Conservation (phyloP, 2,797 vertebrate species). For the Anguilla megastoma region DNA sequence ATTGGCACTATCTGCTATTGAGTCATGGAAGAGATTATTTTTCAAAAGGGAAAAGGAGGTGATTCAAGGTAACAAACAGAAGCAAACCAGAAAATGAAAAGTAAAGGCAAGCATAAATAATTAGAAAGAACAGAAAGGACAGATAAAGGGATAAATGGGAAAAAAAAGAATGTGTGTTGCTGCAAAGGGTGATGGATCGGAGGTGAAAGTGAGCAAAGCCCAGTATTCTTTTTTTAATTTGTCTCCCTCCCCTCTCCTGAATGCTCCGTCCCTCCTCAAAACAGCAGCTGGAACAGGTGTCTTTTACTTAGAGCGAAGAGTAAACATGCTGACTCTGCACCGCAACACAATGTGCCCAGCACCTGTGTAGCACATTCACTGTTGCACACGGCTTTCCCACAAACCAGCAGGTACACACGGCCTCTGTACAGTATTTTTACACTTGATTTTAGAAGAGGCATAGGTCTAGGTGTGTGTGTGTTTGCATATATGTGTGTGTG, state of each 20-base stretch:
- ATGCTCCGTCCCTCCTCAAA: slow-evolving; percentile 62
- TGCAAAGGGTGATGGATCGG: slow-evolving; percentile 41
- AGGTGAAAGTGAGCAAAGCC: slow-evolving; percentile 54
- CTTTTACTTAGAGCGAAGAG: slow-evolving; percentile 66
- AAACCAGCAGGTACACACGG: background rate
- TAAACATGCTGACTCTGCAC: slow-evolving; percentile 53
- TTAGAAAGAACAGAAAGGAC: background rate
- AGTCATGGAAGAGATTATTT: background rate
- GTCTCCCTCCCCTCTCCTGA: slow-evolving; percentile 25
- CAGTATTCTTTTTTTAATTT: slow-evolving; percentile 56
- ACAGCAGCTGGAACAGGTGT: slow-evolving; percentile 81
- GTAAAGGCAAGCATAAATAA: slow-evolving; percentile 32
- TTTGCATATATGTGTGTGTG: slow-evolving; percentile 31
- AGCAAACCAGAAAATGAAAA: slow-evolving; percentile 46
- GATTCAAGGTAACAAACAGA: slow-evolving; percentile 15
- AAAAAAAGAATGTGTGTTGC: slow-evolving; percentile 20
- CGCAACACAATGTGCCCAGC: background rate
- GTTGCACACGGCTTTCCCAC: background rate
- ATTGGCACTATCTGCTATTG: background rate
- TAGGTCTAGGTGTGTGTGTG: slow-evolving; percentile 50
- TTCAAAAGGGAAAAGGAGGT: background rate
- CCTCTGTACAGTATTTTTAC: background rate
- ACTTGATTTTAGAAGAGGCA: background rate
- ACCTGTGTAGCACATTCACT: background rate
- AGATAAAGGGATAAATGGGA: slow-evolving; percentile 25